Percentiles rank a stretch among this genome's conserved stretches.
Conservation (phyloP, 1,140 invertebrate genomes). For the Coboldia fuscipes region DNA sequence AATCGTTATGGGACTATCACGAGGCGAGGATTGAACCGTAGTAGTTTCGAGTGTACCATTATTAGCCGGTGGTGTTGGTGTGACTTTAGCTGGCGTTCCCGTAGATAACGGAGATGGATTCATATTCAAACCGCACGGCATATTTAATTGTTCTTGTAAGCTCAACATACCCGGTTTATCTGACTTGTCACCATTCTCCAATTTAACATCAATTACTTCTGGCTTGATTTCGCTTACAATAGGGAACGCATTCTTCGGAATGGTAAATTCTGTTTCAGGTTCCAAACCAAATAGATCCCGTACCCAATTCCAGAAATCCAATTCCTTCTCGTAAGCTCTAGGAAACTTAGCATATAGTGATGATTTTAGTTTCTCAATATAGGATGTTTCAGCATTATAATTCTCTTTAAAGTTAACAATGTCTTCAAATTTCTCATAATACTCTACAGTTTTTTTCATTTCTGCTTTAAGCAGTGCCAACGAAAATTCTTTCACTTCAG, state of each 20-base stretch:
- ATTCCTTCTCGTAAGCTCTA: conserved; percentile 37
- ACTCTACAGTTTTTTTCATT: conserved; percentile 69
- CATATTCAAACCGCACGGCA: conserved; percentile 21
- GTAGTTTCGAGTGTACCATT: background rate
- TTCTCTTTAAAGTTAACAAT: conserved; percentile 54
- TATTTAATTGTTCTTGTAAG: conserved; percentile 18
- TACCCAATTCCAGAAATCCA: conserved; percentile 31
- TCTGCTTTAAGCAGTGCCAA: conserved; percentile 52
- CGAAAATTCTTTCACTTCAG: conserved; percentile 39
- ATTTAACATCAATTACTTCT: conserved; percentile 2
- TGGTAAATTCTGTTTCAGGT: background rate
- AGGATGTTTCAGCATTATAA: conserved; percentile 49
- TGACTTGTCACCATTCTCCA: conserved; percentile 12
- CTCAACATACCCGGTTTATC: conserved; percentile 9
- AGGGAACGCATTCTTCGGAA: background rate
- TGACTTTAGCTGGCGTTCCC: conserved; percentile 4
- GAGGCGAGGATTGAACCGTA: conserved; percentile 8
- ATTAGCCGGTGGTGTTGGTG: conserved; percentile 2
- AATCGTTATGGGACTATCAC: conserved; percentile 18
- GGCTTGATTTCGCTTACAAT: conserved; percentile 9
- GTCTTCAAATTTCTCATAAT: conserved; percentile 54
- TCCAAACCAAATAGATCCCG: conserved; percentile 1
- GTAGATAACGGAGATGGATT: conserved; percentile 19
- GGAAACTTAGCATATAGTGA: conserved; percentile 41
- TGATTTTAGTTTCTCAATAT: conserved; percentile 56